Conservation (phyloP, 2,888 invertebrate genomes). For the Pherbina coryleti region DNA sequence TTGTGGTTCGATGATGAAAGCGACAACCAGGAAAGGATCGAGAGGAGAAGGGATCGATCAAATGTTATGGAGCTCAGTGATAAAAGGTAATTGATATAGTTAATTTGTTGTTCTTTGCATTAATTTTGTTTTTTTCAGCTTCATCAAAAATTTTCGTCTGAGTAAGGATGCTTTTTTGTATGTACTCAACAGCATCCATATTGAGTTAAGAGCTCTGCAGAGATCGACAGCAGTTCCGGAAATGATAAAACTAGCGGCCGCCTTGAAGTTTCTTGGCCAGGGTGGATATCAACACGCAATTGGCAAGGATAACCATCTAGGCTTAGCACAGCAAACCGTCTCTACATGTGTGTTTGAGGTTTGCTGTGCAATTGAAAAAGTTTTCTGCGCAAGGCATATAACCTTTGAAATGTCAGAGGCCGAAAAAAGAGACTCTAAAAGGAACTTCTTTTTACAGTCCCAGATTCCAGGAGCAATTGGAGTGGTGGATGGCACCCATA, state of each 20-base stretch:
- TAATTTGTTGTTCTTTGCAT: too few relatives aligned
- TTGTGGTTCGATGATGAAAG: too few relatives aligned
- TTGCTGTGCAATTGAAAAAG: neutral
- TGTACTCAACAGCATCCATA: constrained; percentile 15
- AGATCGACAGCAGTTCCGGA: constrained; percentile 9
- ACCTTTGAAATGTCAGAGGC: too few relatives aligned
- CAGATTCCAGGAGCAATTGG: too few relatives aligned
- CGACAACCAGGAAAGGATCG: too few relatives aligned
- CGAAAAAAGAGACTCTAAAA: too few relatives aligned
- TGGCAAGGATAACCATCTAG: constrained; percentile 1
- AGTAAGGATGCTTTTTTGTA: constrained; percentile 26
- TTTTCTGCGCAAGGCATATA: too few relatives aligned
- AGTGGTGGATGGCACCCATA: too few relatives aligned
- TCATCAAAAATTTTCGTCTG: constrained; percentile 25
- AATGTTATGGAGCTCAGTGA: too few relatives aligned
- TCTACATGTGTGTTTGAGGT: neutral
- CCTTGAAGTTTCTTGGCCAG: constrained; percentile 26
- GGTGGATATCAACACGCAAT: constrained; percentile 28
- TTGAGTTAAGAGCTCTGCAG: neutral
- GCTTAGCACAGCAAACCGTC: neutral
- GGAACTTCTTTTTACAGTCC: too few relatives aligned
- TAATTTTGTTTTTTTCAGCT: constrained; percentile 19
- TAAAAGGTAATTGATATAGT: too few relatives aligned
- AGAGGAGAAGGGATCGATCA: too few relatives aligned
- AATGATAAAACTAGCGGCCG: constrained; percentile 16